phyloP scores from a whole-genome alignment of 2,797 vertebrate species.

The Muraenolepis orangiensis region DNA sequence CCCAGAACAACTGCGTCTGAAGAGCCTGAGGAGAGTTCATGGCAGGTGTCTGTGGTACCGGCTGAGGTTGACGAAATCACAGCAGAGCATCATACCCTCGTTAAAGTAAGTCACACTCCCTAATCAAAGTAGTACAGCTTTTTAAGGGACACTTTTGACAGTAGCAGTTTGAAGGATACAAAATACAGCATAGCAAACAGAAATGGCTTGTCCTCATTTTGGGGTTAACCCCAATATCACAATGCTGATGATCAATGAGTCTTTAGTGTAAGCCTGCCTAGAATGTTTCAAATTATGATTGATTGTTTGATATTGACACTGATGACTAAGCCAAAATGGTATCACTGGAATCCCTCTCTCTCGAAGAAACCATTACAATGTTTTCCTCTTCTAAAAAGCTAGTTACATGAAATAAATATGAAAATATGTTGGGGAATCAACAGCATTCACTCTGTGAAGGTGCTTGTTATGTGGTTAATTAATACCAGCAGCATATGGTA shows the following conservation, averaged over 20 bases:
- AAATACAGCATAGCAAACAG: background rate
- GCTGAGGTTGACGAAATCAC: conserved; percentile 90
- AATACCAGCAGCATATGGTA: background rate
- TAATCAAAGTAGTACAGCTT: background rate
- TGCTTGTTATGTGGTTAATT: too few relatives aligned
- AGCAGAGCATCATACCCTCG: conserved; percentile 92
- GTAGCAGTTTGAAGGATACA: background rate
- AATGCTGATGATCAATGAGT: background rate
- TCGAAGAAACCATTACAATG: background rate
- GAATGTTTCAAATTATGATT: background rate
- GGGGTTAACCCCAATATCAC: background rate
- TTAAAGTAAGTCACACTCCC: conserved; percentile 83
- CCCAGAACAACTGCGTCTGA: conserved; percentile 93
- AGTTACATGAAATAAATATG: background rate
- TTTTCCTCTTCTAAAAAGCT: background rate
- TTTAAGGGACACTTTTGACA: background rate
- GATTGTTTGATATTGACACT: background rate
- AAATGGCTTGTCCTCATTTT: background rate
- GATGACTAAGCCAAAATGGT: background rate
- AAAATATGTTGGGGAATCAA: too few relatives aligned
- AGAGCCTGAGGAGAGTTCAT: conserved; percentile 91
- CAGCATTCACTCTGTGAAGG: too few relatives aligned
- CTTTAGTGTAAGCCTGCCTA: background rate
- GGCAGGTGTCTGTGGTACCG: conserved; percentile 98
- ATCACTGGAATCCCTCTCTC: background rate